These are phyloP conservation scores for Kradibia gibbosae DNA, from an alignment of 1,140 invertebrate genomes.

Conservation along the genomic window DNA sequence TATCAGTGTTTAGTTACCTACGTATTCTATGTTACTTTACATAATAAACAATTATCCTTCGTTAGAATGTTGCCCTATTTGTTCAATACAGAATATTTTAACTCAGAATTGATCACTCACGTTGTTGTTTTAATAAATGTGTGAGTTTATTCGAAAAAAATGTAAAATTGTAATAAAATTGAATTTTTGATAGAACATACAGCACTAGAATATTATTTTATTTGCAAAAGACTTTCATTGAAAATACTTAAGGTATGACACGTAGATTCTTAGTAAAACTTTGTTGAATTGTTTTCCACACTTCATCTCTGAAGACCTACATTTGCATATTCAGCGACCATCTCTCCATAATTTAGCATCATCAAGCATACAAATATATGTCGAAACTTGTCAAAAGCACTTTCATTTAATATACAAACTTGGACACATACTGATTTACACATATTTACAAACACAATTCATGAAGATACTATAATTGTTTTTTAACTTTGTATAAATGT, in stretches of 20 bases:
- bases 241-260: conserved; percentile 4
- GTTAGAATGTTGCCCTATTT: neutral
- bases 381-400: neutral
- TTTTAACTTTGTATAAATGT: neutral
- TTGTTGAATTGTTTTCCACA: neutral
- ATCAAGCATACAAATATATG: conserved; percentile 45
- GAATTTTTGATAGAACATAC: too few species aligned
- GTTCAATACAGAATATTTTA: neutral
- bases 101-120: neutral
- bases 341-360: conserved; percentile 23
- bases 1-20: conserved; percentile 37
- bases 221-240: neutral
- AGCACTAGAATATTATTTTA: too few species aligned
- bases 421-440: neutral
- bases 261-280: neutral
- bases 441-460: neutral
- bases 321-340: conserved; percentile 37
- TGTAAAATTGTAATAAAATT: too few species aligned
- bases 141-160: too few species aligned
- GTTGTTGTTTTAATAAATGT: neutral
- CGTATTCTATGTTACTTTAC: conserved; percentile 3
- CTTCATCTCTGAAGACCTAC: conserved; percentile 3
- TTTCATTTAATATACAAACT: neutral
- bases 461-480: neutral
- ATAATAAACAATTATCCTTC: conserved; percentile 19